Percentiles rank a stretch among this genome's conserved stretches.
Evolutionary conservation across 53 echinoderm and acorn worm species (phyloP).

Genomic region (Apostichopus leukothele): DNA sequence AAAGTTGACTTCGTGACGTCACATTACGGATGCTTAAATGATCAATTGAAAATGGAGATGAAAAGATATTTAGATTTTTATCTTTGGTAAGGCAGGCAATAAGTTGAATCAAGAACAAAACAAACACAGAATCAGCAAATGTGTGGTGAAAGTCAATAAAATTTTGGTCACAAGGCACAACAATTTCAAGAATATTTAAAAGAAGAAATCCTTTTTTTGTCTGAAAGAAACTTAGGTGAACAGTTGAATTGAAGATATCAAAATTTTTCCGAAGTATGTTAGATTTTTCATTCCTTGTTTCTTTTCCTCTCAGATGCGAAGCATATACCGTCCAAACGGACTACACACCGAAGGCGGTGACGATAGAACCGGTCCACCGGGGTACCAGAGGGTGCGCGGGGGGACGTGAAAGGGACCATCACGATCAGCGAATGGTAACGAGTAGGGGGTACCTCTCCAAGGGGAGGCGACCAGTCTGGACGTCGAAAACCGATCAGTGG

Average conservation of each 20-base stretch:
- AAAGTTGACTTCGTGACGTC: slow-evolving; percentile 2
- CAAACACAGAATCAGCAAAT: background rate
- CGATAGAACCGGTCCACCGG: slow-evolving; percentile 18
- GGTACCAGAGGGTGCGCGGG: slow-evolving; percentile 40
- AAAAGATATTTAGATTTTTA: background rate
- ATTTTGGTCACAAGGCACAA: background rate
- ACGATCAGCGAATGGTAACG: slow-evolving; percentile 19
- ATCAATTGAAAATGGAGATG: background rate
- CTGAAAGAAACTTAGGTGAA: slow-evolving; percentile 25
- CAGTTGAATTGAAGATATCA: background rate
- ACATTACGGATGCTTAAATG: background rate
- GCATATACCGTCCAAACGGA: slow-evolving; percentile 41
- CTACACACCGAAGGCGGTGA: slow-evolving; percentile 25
- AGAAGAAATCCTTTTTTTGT: background rate
- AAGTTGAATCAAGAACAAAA: background rate
- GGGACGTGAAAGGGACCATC: background rate
- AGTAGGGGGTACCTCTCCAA: slow-evolving; percentile 30
- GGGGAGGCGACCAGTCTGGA: slow-evolving; percentile 9
- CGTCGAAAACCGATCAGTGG: background rate
- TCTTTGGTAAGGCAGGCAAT: background rate
- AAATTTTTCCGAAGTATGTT: background rate
- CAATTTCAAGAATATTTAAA: background rate
- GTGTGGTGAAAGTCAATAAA: background rate
- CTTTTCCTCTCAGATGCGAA: slow-evolving; percentile 9
- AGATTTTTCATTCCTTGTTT: background rate